Evolutionary conservation across 2,113 vertebrate species (phyloP).

Genomic region (Paradoxurus hermaphroditus): DNA sequence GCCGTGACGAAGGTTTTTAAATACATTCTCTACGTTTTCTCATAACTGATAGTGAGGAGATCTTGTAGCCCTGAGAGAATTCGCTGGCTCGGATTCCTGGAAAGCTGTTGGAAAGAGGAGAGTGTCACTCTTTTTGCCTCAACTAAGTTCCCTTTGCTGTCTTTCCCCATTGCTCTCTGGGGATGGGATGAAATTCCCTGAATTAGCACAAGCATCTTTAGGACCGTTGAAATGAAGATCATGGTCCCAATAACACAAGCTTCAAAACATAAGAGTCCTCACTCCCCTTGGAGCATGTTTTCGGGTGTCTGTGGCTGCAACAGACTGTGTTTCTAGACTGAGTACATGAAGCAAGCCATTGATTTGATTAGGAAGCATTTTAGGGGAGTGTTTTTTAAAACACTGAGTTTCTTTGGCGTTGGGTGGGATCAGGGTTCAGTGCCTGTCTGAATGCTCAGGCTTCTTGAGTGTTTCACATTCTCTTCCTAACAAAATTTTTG

Average conservation of each 20-base stretch:
- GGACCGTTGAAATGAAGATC: not conserved
- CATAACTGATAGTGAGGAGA: not conserved
- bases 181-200: not conserved
- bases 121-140: not conserved
- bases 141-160: not conserved
- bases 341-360: not conserved
- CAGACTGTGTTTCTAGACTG: not conserved
- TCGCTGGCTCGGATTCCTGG: not conserved
- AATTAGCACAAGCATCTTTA: not conserved
- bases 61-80: not conserved
- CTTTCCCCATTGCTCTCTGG: not conserved
- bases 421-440: not conserved
- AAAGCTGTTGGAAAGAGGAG: not conserved
- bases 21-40: not conserved
- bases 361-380: not conserved
- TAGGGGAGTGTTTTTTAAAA: not conserved
- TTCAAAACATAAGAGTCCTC: not conserved
- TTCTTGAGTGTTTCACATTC: not conserved
- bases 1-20: not conserved
- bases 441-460: not conserved
- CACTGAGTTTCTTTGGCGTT: not conserved
- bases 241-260: not conserved
- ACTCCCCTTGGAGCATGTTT: not conserved
- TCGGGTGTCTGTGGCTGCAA: not conserved
- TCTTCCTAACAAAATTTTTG: not conserved